Percentiles rank a stretch among this genome's conserved stretches.
phyloP scores from a whole-genome alignment of 2,888 invertebrate genomes.

The Endotricha flammealis region DNA sequence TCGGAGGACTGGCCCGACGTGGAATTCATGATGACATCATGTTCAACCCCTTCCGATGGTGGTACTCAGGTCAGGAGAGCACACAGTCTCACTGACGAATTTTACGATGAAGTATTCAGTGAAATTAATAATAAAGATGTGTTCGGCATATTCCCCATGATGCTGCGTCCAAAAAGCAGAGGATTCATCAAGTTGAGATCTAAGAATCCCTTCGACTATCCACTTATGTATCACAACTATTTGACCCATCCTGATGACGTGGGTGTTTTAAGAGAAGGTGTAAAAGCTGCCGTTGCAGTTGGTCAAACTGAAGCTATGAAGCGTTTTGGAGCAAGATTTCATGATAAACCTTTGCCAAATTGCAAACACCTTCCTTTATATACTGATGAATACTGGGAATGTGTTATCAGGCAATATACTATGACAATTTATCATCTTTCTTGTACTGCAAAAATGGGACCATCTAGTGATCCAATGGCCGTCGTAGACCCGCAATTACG shows the following conservation, averaged over 20 bases:
- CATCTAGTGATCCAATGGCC: slow-evolving; percentile 84
- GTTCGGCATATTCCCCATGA: slow-evolving; percentile 91
- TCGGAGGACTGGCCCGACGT: slow-evolving; percentile 95
- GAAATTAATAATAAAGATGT: slow-evolving; percentile 86
- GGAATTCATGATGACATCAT: slow-evolving; percentile 92
- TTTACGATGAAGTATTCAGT: slow-evolving; percentile 86
- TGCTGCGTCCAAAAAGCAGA: slow-evolving; percentile 91
- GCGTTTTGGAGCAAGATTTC: slow-evolving; percentile 87
- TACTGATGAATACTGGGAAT: slow-evolving; percentile 93
- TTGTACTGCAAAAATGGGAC: slow-evolving; percentile 92
- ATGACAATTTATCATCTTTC: slow-evolving; percentile 93
- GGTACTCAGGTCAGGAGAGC: slow-evolving; percentile 88
- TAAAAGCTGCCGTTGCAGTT: slow-evolving; percentile 89
- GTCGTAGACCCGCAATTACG: slow-evolving; percentile 88
- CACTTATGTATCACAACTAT: slow-evolving; percentile 94
- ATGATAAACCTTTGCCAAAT: slow-evolving; percentile 86
- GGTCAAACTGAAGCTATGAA: slow-evolving; percentile 88
- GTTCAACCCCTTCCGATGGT: slow-evolving; percentile 90
- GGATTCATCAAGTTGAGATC: slow-evolving; percentile 87
- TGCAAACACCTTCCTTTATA: slow-evolving; percentile 87
- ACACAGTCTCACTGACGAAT: slow-evolving; percentile 88
- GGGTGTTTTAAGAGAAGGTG: slow-evolving; percentile 88
- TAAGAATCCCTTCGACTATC: slow-evolving; percentile 86
- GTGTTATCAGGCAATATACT: slow-evolving; percentile 88
- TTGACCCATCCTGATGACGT: slow-evolving; percentile 92